phyloP scores from a whole-genome alignment of 2,888 invertebrate species.

The Anagyrus pseudococci region DNA sequence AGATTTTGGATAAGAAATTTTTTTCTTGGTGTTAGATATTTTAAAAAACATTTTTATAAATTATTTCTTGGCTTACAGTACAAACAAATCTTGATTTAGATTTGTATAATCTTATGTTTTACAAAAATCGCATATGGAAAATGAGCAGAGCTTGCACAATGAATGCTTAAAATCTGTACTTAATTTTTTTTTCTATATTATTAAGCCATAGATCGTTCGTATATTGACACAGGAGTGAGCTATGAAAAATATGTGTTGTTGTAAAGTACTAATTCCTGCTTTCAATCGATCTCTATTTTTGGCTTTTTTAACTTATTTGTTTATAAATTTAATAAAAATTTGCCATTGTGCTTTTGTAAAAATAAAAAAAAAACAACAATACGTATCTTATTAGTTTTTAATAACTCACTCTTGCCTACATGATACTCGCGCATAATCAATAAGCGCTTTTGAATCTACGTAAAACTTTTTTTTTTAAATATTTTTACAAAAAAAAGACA shows the following conservation, averaged over 20 bases:
- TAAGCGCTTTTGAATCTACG: conserved; percentile 13
- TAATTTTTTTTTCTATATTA: conserved; percentile 16
- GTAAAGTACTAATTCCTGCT: conserved; percentile 6
- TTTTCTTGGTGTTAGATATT: conserved; percentile 6
- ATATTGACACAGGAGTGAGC: conserved; percentile 29
- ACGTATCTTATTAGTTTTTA: conserved; percentile 12
- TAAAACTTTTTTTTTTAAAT: conserved; percentile 2
- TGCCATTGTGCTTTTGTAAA: conserved; percentile 13
- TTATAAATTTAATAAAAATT: conserved; percentile 22
- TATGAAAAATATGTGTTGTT: conserved; percentile 27
- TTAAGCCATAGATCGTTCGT: conserved; percentile 8
- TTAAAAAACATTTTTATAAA: conserved; percentile 17
- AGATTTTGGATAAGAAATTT: conserved; percentile 12
- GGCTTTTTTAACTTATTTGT: not conserved
- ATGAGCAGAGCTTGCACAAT: conserved; percentile 20
- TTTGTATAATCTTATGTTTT: conserved; percentile 4
- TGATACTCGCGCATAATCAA: conserved; percentile 5
- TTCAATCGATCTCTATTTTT: not conserved
- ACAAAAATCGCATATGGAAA: conserved; percentile 14
- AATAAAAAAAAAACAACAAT: too few relatives aligned
- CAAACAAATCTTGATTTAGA: conserved; percentile 9
- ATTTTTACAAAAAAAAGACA: conserved; percentile 6
- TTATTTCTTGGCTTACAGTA: conserved; percentile 13
- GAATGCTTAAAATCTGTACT: not conserved
- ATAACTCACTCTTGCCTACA: conserved; percentile 36